Conservation (phyloP, 2,797 vertebrate genomes). For the Lepus townsendii region DNA sequence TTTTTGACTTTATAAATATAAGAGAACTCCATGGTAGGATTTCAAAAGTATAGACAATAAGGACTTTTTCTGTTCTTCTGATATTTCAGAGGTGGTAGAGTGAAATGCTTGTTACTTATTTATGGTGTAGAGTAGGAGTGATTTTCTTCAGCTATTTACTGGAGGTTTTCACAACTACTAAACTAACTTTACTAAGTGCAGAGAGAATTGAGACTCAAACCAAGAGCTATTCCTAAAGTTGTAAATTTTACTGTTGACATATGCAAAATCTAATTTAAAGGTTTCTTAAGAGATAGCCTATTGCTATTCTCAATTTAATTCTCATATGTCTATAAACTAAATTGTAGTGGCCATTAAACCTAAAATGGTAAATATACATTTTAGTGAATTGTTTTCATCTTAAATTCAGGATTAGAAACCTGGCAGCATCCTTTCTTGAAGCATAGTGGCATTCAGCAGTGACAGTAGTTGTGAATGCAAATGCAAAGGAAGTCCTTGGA, state of each 20-base stretch:
- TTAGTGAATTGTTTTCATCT: not conserved
- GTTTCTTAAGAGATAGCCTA: not conserved
- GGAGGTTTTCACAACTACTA: not conserved
- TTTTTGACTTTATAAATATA: not conserved
- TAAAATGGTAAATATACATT: not conserved
- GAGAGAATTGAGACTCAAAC: conserved; percentile 47
- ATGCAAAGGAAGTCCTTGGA: conserved; percentile 77
- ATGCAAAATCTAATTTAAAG: not conserved
- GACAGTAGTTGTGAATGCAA: conserved; percentile 84
- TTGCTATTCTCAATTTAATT: conserved; percentile 24
- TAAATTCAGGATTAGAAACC: not conserved
- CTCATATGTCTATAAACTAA: not conserved
- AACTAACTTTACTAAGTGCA: conserved; percentile 19
- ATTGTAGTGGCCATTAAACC: not conserved
- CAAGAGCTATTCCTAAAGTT: not conserved
- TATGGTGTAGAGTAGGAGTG: not conserved
- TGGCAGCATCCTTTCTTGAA: conserved; percentile 86
- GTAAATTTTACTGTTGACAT: not conserved
- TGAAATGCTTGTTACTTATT: conserved; percentile 39
- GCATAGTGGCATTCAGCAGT: conserved; percentile 86
- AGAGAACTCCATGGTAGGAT: not conserved
- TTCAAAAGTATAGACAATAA: not conserved
- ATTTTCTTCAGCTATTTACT: not conserved
- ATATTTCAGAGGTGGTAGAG: not conserved
- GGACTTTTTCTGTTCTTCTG: not conserved